Evolutionary conservation across 2,888 invertebrate genomes (phyloP).

Genomic region (Oscheius myriophilus): DNA sequence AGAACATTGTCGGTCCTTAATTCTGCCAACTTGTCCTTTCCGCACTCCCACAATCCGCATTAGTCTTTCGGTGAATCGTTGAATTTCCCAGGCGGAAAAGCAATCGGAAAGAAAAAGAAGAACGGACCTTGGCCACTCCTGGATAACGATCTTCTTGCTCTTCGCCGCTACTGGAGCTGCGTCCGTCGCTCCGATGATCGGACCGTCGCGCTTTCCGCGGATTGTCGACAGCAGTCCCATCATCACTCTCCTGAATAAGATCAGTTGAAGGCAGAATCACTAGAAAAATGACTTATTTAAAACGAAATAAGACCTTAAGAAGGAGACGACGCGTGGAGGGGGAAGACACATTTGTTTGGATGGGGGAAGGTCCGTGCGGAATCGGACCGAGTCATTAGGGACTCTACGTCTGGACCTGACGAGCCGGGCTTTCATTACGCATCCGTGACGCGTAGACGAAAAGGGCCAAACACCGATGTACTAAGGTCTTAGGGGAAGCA

Average conservation of each 20-base stretch:
- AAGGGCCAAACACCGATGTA: too few species aligned
- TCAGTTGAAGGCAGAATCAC: too few species aligned
- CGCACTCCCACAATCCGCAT: background rate
- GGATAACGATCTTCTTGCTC: constrained; percentile 54
- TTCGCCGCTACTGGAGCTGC: constrained; percentile 47
- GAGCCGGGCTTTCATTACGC: too few species aligned
- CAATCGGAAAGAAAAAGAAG: background rate
- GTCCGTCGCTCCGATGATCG: constrained; percentile 46
- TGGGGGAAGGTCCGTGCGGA: too few species aligned
- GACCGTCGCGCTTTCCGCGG: constrained; percentile 50
- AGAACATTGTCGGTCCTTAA: background rate
- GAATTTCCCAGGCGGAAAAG: background rate
- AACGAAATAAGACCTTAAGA: too few species aligned
- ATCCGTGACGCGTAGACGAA: too few species aligned
- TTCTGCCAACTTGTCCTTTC: background rate
- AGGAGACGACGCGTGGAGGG: too few species aligned
- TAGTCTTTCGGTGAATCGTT: background rate
- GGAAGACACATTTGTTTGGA: too few species aligned
- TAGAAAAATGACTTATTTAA: too few species aligned
- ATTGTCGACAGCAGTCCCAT: constrained; percentile 57
- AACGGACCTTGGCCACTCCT: constrained; percentile 50
- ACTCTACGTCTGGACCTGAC: too few species aligned
- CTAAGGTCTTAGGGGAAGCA: background rate
- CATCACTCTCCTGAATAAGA: constrained; percentile 33
- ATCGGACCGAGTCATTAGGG: too few species aligned